Percentiles rank a stretch among this genome's conserved stretches.
phyloP scores from a whole-genome alignment of 2,888 invertebrate species.

The Chrysolina haemoptera region DNA sequence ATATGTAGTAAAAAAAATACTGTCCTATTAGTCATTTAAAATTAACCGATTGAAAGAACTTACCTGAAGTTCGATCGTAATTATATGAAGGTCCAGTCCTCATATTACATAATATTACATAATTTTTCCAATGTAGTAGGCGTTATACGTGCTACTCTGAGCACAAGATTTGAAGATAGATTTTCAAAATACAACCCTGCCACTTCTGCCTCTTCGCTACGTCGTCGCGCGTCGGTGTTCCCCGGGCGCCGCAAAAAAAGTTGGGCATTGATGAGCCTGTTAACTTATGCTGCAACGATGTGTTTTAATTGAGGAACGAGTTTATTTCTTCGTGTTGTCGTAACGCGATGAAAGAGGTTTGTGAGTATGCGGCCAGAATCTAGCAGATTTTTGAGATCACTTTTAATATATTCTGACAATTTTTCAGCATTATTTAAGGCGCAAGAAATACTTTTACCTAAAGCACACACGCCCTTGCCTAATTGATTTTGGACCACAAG shows the following conservation, averaged over 20 bases:
- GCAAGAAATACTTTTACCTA: not conserved
- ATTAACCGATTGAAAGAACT: too few species aligned
- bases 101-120: not conserved
- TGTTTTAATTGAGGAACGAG: slow-evolving; percentile 34
- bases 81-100: too few species aligned
- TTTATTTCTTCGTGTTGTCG: slow-evolving; percentile 36
- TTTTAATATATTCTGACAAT: slow-evolving; percentile 4
- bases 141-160: not conserved
- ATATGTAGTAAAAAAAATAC: too few species aligned
- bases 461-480: too few species aligned
- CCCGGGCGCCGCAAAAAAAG: not conserved
- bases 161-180: not conserved
- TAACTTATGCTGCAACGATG: not conserved
- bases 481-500: too few species aligned
- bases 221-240: not conserved
- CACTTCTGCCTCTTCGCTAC: not conserved
- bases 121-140: not conserved
- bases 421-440: slow-evolving; percentile 16
- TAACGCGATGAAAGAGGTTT: slow-evolving; percentile 40
- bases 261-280: not conserved
- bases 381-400: slow-evolving; percentile 14
- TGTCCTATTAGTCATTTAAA: too few species aligned
- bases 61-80: too few species aligned
- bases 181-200: not conserved
- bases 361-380: slow-evolving; percentile 33